Base-by-base conservation (phyloP, 1,140 invertebrate species). In the Lordiphosa clarofinis region DNA sequence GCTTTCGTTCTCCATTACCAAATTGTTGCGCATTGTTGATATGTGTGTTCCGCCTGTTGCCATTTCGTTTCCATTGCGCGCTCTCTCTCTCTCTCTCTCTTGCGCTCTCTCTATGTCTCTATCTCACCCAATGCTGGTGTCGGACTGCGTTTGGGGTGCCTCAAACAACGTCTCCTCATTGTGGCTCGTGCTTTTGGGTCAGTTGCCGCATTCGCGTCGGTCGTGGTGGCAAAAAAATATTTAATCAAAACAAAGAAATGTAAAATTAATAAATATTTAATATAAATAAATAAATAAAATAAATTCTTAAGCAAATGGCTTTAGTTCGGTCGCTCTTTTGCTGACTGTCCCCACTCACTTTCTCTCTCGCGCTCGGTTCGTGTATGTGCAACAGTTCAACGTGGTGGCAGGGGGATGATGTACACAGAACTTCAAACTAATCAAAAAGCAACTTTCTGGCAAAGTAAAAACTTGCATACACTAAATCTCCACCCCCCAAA, bases 121-220 rank as follows among this genome's bases (percentile, higher is more conserved):
- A 36, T 31, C 56, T 53, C 60, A 63, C 40, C 56, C 39, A 28
- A 7, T 28, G 24, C 24, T 28, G 24, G 21, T 56, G 43, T 19
- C 61, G n/a, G 35, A 8, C 21, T 50, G 28, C 42, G 47, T 49
- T 73, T 63, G 24, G 24, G 24, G 24, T 28, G 24, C 24, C 24
- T 28, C 24, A 28, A 28, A 28, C 24, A 28, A 28, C 52, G 48
- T 40, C 48, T 62, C 42, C 19, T 36, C 19, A 19, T 37, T 52
- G 43, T 49, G 13, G 33, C 24, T 57, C 48, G 40, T 38, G 33
- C 43, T 60, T 43, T 59, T 60, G 63, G 55, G 55, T 67, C 64
- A 67, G 63, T 68, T 48, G 57, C 64, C 63, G 64, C 64, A 68
- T 31, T 67, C 64, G 64, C 63, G 67, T 67, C 63, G 64, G 57